Base-by-base conservation (phyloP, 2,113 vertebrate genomes). In the Hypocryptadius cinnamomeus region DNA sequence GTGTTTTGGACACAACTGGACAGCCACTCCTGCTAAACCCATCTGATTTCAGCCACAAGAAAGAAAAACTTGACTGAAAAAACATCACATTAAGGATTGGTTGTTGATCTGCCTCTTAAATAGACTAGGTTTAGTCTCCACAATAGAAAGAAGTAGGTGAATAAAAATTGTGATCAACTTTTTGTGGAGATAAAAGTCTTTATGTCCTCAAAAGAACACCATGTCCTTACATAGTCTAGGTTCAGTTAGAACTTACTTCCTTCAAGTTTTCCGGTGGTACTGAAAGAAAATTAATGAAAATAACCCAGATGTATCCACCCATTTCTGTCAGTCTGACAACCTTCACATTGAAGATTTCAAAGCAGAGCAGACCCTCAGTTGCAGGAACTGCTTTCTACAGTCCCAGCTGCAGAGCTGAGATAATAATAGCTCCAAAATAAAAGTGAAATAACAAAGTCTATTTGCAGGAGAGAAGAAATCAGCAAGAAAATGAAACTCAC, bases 401-500 rank as follows among this genome's bases (percentile, higher is more conserved):
- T 47, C 54, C 30, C 23, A 40, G 5, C 11, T 33, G 53, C 33
- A 80, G 8, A 89, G 37, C 27, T 83, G 28, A 57, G 18, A 78
- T 19, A 65, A 37, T 16, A 64, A 60, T 0, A 79, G 10, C 9
- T 72, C 20, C 66, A 72, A 85, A 22, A 57, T 16, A 87, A 48
- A 85, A 77, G 15, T 57, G 25, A 87, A n/a, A 51, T 39, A 89
- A 47, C 23, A 72, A 90, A 91, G 39, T 5, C 30, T 53, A 9
- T 54, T 69, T 91, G 54, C 30, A 84, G 22, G 9, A 65, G 1
- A 12, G 11, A 79, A 91, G 35, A 47, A 80, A 89, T 42, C 10
- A 64, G 28, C 19, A 85, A 71, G 44, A 59, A 81, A 24, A 90
- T 8, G 33, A 76, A 48, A 97, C 98, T 98, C 82, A 99, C 99